Conservation (phyloP, 2,888 invertebrate species). For the Macrophya alboannulata region DNA sequence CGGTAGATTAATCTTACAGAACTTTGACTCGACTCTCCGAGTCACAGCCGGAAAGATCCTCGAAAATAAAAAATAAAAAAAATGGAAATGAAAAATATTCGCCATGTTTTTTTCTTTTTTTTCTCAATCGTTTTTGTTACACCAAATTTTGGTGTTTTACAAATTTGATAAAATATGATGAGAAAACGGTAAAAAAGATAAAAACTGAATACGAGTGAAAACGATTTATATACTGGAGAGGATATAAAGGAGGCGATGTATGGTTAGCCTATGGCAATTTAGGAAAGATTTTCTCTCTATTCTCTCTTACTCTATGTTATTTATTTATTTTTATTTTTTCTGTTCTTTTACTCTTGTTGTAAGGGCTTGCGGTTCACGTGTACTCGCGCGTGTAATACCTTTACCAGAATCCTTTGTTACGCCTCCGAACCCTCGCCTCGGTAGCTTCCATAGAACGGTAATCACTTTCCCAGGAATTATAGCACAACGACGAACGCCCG, state of each 20-base stretch:
- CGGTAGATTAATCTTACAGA: neutral
- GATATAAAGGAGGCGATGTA: neutral
- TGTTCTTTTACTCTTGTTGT: constrained; percentile 53
- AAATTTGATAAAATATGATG: neutral
- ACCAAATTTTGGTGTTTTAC: neutral
- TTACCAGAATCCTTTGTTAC: constrained; percentile 44
- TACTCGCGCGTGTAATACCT: constrained; percentile 42
- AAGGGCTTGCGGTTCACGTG: constrained; percentile 35
- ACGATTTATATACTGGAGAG: neutral
- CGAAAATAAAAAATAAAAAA: neutral
- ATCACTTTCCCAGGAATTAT: constrained; percentile 44
- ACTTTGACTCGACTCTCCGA: neutral
- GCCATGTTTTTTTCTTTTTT: neutral
- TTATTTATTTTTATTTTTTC: constrained; percentile 47
- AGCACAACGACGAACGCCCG: constrained; percentile 35
- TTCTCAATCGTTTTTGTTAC: neutral
- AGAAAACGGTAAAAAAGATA: neutral
- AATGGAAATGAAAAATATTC: neutral
- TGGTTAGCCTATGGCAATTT: constrained; percentile 18
- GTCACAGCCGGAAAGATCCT: neutral
- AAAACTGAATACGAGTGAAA: no score
- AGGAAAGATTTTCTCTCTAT: neutral
- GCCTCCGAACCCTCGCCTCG: constrained; percentile 11
- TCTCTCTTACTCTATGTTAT: constrained; percentile 19
- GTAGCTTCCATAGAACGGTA: constrained; percentile 29